Base-by-base conservation (phyloP, 2,113 vertebrate species). In the Procapra przewalskii region DNA sequence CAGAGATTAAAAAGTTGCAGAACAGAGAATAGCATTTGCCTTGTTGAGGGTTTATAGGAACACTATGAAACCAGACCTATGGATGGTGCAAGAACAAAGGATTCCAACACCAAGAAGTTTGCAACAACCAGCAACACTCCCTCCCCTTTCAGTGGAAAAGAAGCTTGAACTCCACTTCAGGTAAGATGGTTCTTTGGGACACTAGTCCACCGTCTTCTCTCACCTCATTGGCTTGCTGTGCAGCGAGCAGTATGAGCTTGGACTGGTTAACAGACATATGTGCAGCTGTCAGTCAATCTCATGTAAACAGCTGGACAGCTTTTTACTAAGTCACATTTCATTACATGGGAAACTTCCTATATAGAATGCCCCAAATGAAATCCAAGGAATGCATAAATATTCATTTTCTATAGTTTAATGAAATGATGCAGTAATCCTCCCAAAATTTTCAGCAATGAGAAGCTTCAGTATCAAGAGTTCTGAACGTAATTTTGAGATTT, bases 261-360 rank as follows among this genome's bases (percentile, higher is more conserved):
- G 29, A 21, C 79, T 33, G 0, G 16, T 5, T 52, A 50, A 33
- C 79, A 75, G 88, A 97, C 59, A 95, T 89, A 62, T 88, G 71
- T 95, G 36, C 83, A 86, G 96, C 55, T 45, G 36, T 89, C 86
- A 96, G 84, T 96, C 79, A 80, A 43, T 43, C 59, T 85, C 89
- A 93, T 81, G 79, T 77, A 96, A 97, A 81, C 80, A 96, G 96
- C 79, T 90, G 89, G 60, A 59, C 55, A 75, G 57, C 77, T 93
- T 93, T 91, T 80, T 75, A 94, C 67, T 59, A 91, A 97, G 86
- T 97, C 83, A 83, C 45, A 50, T 93, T 64, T 62, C 91, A 88
- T 93, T 85, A 95, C 84, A 92, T 84, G 84, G 87, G 71, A 96
- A 97, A 84, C 40, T 94, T 94, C 25, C 88, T 92, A 85, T 95